Base-by-base conservation (phyloP, 2,888 invertebrate species). In the Mythimna lalbum region DNA sequence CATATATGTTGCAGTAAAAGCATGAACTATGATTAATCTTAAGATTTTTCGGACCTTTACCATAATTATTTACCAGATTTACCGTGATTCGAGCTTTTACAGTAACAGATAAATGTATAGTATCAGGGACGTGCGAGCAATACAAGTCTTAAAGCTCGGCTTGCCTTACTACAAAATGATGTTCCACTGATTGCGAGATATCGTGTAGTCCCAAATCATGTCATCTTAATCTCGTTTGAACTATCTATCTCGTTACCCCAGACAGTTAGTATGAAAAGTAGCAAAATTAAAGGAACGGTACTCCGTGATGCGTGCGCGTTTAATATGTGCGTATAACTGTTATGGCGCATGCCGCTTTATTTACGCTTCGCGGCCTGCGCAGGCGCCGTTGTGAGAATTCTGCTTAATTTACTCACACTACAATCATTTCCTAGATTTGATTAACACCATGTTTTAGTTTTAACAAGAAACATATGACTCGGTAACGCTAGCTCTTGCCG, bases 321-420 rank as follows among this genome's bases (percentile, higher is more conserved):
- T 64, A 80, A 65, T 72, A 63, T 61, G 63, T 65, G 75, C 76
- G 68, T 80, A 36, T 21, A 85, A 86, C 84, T 73, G 86, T 87
- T 80, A 76, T 62, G 39, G 71, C 80, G 78, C 84, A 80, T 78
- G 76, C 76, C 80, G 72, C 79, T 87, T 86, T 85, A 84, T 89
- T 88, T 86, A 89, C 86, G 89, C 88, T 88, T 69, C 56, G 64
- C 23, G 63, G 67, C 53, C 27, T 69, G 82, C 80, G 78, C 73
- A 1, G 56, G 80, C 76, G 78, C 78, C n/a, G 14, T 12, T 81
- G 69, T 70, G 23, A 31, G 43, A 63, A 63, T 62, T 76, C 33
- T 60, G 36, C 47, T 36, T 53, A 60, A 39, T 59, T 80, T 49
- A 59, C 31, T 60, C 27, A 60, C 4, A 19, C 21, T 39, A 33